These are phyloP conservation scores for Mormyrus proboscirostris DNA, from an alignment of 2,797 vertebrate genomes.

Conservation along the genomic window DNA sequence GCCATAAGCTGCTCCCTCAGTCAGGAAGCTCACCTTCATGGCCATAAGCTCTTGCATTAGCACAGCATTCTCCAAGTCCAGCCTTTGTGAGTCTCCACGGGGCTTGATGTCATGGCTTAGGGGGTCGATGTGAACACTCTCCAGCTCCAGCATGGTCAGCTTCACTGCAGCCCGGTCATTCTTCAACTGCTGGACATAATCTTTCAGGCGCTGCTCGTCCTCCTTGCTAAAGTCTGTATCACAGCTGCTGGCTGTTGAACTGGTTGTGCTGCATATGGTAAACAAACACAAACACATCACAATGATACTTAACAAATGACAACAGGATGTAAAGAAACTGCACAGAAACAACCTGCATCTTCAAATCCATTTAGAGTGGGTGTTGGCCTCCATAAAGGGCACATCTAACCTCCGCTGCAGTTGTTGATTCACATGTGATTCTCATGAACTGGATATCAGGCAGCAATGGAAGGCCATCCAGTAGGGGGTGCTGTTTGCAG, in stretches of 20 bases:
- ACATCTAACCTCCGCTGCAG: not conserved
- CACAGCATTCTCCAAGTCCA: conserved; percentile 79
- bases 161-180: conserved; percentile 77
- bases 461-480: not conserved
- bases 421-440: not conserved
- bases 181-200: conserved; percentile 78
- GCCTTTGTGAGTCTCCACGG: conserved; percentile 70
- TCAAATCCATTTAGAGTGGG: not conserved
- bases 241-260: conserved; percentile 77
- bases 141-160: conserved; percentile 77
- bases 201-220: conserved; percentile 76
- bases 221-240: conserved; percentile 79
- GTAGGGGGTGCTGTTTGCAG: not conserved
- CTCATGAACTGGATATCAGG: not conserved
- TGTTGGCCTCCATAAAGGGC: not conserved
- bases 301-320: not conserved
- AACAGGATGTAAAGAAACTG: not conserved
- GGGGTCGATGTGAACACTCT: conserved; percentile 77
- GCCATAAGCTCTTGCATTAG: conserved; percentile 86
- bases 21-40: conserved; percentile 69
- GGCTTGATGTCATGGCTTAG: conserved; percentile 74
- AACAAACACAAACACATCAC: not conserved
- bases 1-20: not conserved
- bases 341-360: not conserved
- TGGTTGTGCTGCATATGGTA: conserved; percentile 64